Evolutionary conservation across 2,113 vertebrate species (phyloP).

Genomic region (Dasypus novemcinctus): DNA sequence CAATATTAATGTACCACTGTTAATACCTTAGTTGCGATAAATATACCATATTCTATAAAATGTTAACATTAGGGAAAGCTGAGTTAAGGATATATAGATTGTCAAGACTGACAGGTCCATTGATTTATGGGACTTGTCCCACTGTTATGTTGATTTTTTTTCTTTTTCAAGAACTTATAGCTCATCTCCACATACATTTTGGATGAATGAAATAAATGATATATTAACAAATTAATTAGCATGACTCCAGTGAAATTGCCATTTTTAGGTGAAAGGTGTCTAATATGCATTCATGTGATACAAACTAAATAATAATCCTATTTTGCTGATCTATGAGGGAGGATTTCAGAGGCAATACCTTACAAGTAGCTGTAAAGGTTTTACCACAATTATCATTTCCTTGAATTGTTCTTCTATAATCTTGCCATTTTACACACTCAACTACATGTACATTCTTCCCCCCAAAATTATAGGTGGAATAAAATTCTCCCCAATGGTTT

Average conservation of each 20-base stretch:
- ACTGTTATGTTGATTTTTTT: not conserved
- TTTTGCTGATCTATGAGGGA: not conserved
- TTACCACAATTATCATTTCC: not conserved
- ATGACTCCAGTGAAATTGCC: not conserved
- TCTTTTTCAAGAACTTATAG: not conserved
- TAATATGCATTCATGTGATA: not conserved
- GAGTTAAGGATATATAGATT: not conserved
- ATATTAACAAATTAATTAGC: constrained; percentile 15
- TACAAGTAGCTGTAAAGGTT: not conserved
- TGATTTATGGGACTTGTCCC: not conserved
- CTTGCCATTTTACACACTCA: not conserved
- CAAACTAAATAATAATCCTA: not conserved
- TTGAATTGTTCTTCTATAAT: not conserved
- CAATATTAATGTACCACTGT: not conserved
- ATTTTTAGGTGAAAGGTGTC: constrained; percentile 4
- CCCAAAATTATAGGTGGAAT: not conserved
- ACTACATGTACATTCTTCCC: not conserved
- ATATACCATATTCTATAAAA: not conserved
- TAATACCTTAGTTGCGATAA: not conserved
- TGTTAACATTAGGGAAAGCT: not conserved
- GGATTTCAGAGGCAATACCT: not conserved
- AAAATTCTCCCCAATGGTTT: not conserved
- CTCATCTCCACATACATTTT: constrained; percentile 14
- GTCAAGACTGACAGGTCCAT: not conserved
- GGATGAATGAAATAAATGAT: not conserved